A percentile compares a stretch with the other conserved stretches of the same genome.
These are phyloP conservation scores for Hydractinia symbiolongicarpus DNA, from an alignment of 30 jellyfish, hydroid and myxozoan species.

Conservation along the genomic window DNA sequence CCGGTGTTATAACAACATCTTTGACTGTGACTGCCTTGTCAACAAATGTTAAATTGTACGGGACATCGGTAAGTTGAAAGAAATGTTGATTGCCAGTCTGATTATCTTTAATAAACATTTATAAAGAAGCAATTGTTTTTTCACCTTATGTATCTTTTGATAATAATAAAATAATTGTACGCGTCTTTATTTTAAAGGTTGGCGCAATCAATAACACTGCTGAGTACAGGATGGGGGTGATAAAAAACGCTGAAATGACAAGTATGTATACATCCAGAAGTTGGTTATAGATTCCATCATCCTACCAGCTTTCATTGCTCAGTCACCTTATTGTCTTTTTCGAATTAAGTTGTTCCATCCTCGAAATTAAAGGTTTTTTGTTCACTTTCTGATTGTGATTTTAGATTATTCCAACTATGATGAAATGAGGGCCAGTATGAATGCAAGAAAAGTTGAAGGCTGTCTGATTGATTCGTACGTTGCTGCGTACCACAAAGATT, in stretches of 20 bases:
- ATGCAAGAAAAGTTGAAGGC: slow-evolving; percentile 47
- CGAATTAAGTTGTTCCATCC: too few species aligned
- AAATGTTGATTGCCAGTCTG: neutral
- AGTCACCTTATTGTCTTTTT: too few species aligned
- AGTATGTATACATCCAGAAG: slow-evolving; percentile 22
- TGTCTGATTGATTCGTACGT: slow-evolving; percentile 70
- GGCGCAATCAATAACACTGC: slow-evolving; percentile 75
- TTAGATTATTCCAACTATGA: slow-evolving; percentile 42
- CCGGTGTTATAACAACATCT: slow-evolving; percentile 94
- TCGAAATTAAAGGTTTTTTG: too few species aligned
- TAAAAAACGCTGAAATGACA: slow-evolving; percentile 63
- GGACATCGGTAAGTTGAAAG: slow-evolving; percentile 56
- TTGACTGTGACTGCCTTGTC: slow-evolving; percentile 68
- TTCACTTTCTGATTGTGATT: neutral
- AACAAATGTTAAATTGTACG: slow-evolving; percentile 60
- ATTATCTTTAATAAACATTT: neutral
- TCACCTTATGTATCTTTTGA: neutral
- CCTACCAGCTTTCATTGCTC: too few species aligned
- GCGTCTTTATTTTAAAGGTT: slow-evolving; percentile 27
- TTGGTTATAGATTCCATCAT: too few species aligned
- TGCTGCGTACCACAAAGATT: slow-evolving; percentile 62
- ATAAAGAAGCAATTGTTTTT: neutral
- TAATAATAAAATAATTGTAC: neutral
- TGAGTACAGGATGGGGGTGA: slow-evolving; percentile 65
- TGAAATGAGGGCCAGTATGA: slow-evolving; percentile 40